A percentile compares a stretch with the other conserved stretches of the same genome.
phyloP scores from a whole-genome alignment of 1,140 invertebrate genomes.

The Scaptomyza pallida region DNA sequence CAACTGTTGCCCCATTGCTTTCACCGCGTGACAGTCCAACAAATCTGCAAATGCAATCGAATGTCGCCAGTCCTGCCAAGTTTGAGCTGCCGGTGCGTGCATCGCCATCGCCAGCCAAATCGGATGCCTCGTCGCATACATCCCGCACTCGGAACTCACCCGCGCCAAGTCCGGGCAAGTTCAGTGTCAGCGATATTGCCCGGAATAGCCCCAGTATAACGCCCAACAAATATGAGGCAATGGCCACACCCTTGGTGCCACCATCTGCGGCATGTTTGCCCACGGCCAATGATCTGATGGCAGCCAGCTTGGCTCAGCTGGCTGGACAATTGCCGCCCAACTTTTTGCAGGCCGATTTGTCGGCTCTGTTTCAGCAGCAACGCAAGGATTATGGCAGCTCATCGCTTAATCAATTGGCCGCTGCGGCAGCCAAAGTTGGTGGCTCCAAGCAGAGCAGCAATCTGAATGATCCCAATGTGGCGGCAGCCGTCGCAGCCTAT shows the following conservation, averaged over 20 bases:
- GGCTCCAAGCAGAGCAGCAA: conserved; percentile 59
- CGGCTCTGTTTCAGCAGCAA: conserved; percentile 71
- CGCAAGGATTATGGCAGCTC: conserved; percentile 79
- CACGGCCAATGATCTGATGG: conserved; percentile 79
- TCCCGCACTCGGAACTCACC: conserved; percentile 77
- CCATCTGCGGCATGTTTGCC: conserved; percentile 63
- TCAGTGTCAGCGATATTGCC: conserved; percentile 77
- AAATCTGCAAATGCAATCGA: conserved; percentile 70
- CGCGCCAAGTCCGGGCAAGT: conserved; percentile 78
- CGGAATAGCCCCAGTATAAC: conserved; percentile 81
- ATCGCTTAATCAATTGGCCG: conserved; percentile 76
- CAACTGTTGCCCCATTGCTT: conserved; percentile 9
- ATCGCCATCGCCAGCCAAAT: conserved; percentile 82
- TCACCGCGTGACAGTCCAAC: conserved; percentile 81
- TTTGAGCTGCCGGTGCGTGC: conserved; percentile 78
- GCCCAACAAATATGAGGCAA: conserved; percentile 70
- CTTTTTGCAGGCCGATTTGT: conserved; percentile 72
- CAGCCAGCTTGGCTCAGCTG: conserved; percentile 77
- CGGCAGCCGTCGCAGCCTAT: conserved; percentile 75
- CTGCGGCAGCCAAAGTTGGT: conserved; percentile 78
- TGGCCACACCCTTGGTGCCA: conserved; percentile 43
- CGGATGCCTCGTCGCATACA: conserved; percentile 75
- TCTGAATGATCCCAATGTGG: conserved; percentile 74
- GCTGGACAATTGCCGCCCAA: conserved; percentile 76
- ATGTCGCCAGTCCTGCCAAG: conserved; percentile 82